A percentile compares a stretch with the other conserved stretches of the same genome.
phyloP scores from a whole-genome alignment of 2,888 invertebrate species.

The Apantesis nais region DNA sequence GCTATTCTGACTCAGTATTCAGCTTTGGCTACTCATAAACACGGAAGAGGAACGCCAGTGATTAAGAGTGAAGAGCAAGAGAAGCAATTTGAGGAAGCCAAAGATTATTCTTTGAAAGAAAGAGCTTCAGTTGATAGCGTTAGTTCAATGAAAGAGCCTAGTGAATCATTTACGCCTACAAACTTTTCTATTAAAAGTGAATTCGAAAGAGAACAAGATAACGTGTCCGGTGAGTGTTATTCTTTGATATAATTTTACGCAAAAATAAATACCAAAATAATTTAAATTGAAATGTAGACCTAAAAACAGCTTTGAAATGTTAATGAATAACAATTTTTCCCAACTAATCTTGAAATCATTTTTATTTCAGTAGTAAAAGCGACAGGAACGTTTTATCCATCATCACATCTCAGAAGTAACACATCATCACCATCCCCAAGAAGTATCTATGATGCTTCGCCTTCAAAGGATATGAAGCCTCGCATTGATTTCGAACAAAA shows the following conservation, averaged over 20 bases:
- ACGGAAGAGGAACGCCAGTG: conserved; percentile 77
- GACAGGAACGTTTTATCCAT: conserved; percentile 96
- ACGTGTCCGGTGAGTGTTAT: conserved; percentile 78
- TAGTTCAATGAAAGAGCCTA: conserved; percentile 70
- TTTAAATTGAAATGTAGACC: not conserved
- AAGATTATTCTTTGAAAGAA: conserved; percentile 82
- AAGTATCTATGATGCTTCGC: conserved; percentile 83
- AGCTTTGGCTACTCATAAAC: conserved; percentile 80
- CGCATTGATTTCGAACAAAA: conserved; percentile 75
- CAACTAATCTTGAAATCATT: conserved; percentile 40
- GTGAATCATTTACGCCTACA: conserved; percentile 69
- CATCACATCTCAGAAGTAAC: conserved; percentile 87
- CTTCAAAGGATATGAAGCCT: conserved; percentile 81
- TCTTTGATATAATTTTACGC: conserved; percentile 36
- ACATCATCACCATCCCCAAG: conserved; percentile 83
- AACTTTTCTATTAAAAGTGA: conserved; percentile 82
- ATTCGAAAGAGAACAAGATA: conserved; percentile 79
- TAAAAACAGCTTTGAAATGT: too few species aligned
- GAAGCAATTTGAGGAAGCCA: conserved; percentile 77
- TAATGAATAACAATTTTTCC: not conserved
- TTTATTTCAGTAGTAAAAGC: conserved; percentile 94
- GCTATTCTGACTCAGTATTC: conserved; percentile 82
- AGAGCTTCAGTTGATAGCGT: conserved; percentile 78
- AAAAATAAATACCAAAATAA: too few species aligned
- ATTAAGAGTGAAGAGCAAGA: conserved; percentile 77